These are phyloP conservation scores for Phocoena sinus DNA, from an alignment of 2,113 vertebrate species.

Conservation along the genomic window DNA sequence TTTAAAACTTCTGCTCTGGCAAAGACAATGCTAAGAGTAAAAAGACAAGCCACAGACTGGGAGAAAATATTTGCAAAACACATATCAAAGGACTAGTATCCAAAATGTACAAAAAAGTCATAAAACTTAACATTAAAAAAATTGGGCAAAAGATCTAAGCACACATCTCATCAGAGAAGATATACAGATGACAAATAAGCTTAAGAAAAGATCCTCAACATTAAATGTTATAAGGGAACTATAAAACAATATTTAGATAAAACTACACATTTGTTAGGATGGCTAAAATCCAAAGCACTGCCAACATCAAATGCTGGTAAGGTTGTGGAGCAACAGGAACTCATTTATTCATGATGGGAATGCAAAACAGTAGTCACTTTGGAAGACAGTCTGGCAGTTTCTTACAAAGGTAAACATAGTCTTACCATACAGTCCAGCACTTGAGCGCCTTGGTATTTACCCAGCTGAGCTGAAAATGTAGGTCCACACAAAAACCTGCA, in stretches of 20 bases:
- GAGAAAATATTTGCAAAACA: neutral
- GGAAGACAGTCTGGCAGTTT: neutral
- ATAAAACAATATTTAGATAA: neutral
- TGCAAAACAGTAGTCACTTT: neutral
- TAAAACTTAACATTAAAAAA: neutral
- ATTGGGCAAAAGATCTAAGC: neutral
- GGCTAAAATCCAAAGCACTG: neutral
- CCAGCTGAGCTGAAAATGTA: neutral
- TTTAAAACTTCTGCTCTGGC: neutral
- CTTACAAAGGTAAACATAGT: neutral
- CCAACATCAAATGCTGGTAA: neutral
- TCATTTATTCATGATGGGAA: neutral
- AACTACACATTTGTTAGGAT: neutral
- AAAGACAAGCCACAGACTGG: neutral
- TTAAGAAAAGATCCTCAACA: neutral
- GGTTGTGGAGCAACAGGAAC: neutral
- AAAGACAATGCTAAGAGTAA: neutral
- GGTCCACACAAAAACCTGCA: neutral
- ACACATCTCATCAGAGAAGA: neutral
- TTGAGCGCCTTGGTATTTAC: neutral
- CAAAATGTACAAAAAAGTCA: neutral
- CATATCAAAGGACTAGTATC: neutral
- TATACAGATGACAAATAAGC: neutral
- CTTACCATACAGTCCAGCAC: neutral
- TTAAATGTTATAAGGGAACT: neutral